Evolutionary conservation across 2,888 invertebrate species (phyloP).

Genomic region (Galeruca laticollis): DNA sequence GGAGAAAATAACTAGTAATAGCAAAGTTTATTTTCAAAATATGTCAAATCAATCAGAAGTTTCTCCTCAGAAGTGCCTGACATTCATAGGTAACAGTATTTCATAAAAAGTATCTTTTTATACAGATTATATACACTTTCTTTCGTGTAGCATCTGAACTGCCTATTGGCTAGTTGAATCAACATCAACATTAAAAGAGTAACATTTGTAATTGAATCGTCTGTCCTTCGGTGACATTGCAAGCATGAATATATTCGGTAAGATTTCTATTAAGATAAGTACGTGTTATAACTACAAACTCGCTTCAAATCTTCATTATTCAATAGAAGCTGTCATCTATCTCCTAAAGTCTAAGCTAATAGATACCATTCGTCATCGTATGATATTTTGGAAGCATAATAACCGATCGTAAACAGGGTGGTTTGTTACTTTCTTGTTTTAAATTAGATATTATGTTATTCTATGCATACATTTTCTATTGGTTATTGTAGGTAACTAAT

Average conservation of each 20-base stretch:
- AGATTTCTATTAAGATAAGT: slow-evolving; percentile 37
- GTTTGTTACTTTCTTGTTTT: too few relatives aligned
- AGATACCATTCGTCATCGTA: not conserved
- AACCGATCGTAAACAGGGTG: not conserved
- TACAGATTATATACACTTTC: too few relatives aligned
- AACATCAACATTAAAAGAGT: not conserved
- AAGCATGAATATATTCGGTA: slow-evolving; percentile 1
- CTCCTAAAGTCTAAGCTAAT: not conserved
- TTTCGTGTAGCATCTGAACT: not conserved
- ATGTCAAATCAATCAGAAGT: too few relatives aligned
- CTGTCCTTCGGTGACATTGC: not conserved
- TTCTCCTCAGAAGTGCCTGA: too few relatives aligned
- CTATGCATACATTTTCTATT: too few relatives aligned
- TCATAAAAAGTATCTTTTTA: too few relatives aligned
- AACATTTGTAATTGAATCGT: not conserved
- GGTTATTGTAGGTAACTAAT: too few relatives aligned
- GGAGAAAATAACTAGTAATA: too few relatives aligned
- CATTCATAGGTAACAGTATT: too few relatives aligned
- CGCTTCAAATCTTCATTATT: slow-evolving; percentile 32
- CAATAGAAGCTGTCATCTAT: slow-evolving; percentile 28
- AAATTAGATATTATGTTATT: too few relatives aligned
- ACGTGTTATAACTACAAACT: slow-evolving; percentile 30
- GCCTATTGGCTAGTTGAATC: not conserved
- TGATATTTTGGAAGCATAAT: slow-evolving; percentile 7
- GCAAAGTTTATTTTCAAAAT: too few relatives aligned